A percentile compares a stretch with the other conserved stretches of the same genome.
These are phyloP conservation scores for Hylaeus anthracinus DNA, from an alignment of 1,140 invertebrate species.

Conservation along the genomic window DNA sequence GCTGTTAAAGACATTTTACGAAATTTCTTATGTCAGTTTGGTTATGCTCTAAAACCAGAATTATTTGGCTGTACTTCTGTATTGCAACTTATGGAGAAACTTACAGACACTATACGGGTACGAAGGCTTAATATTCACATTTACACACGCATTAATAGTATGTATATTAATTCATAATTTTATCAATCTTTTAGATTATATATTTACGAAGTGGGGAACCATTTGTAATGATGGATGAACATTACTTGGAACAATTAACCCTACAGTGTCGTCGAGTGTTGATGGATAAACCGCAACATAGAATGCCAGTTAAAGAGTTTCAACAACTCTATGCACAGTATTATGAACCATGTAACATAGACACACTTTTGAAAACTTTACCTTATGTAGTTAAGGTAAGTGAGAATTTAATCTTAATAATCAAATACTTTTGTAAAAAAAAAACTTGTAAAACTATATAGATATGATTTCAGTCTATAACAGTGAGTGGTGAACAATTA, in stretches of 20 bases:
- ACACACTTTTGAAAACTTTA: slow-evolving; percentile 80
- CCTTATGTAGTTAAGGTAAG: slow-evolving; percentile 80
- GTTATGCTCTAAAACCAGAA: slow-evolving; percentile 83
- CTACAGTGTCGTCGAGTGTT: slow-evolving; percentile 82
- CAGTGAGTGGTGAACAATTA: slow-evolving; percentile 70
- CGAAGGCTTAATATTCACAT: neutral
- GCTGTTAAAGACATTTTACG: slow-evolving; percentile 79
- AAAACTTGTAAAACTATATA: slow-evolving; percentile 40
- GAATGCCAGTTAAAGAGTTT: slow-evolving; percentile 80
- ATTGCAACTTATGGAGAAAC: slow-evolving; percentile 81
- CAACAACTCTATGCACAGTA: slow-evolving; percentile 77
- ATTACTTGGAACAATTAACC: slow-evolving; percentile 77
- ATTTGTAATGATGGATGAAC: slow-evolving; percentile 77
- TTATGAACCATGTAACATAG: slow-evolving; percentile 80
- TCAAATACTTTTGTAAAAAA: neutral
- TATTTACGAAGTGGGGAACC: slow-evolving; percentile 70
- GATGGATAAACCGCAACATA: slow-evolving; percentile 81
- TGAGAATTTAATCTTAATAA: slow-evolving; percentile 1
- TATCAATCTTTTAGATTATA: slow-evolving; percentile 63
- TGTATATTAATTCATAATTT: slow-evolving; percentile 17
- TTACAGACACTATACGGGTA: slow-evolving; percentile 81
- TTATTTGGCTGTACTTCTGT: slow-evolving; percentile 82
- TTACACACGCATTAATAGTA: neutral
- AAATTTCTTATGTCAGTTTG: slow-evolving; percentile 82
- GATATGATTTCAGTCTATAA: slow-evolving; percentile 68